Base-by-base conservation (phyloP, 1,140 invertebrate species). In the Halictus rubicundus region DNA sequence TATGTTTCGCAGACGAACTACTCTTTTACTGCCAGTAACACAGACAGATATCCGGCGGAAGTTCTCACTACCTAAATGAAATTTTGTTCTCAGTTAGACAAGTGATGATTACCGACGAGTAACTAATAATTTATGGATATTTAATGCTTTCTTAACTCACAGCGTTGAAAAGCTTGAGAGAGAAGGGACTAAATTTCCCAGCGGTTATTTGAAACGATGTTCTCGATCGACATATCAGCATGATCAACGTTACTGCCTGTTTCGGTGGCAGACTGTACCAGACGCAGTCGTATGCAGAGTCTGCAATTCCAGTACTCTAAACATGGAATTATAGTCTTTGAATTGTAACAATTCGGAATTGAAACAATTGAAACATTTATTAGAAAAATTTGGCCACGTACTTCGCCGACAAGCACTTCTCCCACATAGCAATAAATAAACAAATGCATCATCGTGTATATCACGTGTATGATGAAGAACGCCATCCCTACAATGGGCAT, bases 111-210 rank as follows among this genome's bases (percentile, higher is more conserved):
- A 52, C 2, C 6, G 16, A 52, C 0, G 16, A 21, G 6, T 21
- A 21, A 46, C 14, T 3, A 4, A 52, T 21, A 6, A 19, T 6
- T 19, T 21, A 21, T 52, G 4, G 49, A 21, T 52, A 52, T 52
- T 52, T 21, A 52, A 16, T 16, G 19, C 0, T 21, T 4, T 32
- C 32, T 57, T 23, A 21, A 82, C 74, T 85, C 60, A 89, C 85
- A 2, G 54, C 52, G 12, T 54, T 77, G 39, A 87, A 89, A 1
- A 87, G 65, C n/a, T 77, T 61, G 9, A 89, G 74, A 8, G 83
- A 89, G 7, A 90, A 78, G 3, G 76, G 57, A 19, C 75, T 81
- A 49, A 91, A 89, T 78, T 90, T 91, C 37, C 87, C 87, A 46
- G 89, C 89, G 1, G 86, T 90, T 37, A 91, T 73, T 75, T 77